Conservation (phyloP, 2,113 vertebrate species). For the Nannospalax galili region DNA sequence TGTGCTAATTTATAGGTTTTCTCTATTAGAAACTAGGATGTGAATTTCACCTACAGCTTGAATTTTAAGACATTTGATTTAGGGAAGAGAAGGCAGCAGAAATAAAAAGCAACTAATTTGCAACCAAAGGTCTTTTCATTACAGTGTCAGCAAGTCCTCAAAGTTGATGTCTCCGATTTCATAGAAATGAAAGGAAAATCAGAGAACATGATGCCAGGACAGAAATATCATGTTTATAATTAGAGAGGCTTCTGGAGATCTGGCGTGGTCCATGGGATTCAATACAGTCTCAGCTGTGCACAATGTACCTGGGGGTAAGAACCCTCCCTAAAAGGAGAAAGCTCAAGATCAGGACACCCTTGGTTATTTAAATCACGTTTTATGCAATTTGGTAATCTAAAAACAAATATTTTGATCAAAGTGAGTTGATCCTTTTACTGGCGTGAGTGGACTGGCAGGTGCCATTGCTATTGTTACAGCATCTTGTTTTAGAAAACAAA, state of each 20-base stretch:
- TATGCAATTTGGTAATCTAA: neutral
- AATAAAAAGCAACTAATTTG: slow-evolving; percentile 30
- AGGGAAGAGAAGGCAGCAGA: slow-evolving; percentile 29
- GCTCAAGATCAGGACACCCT: neutral
- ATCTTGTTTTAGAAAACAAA: slow-evolving; percentile 37
- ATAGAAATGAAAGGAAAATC: slow-evolving; percentile 49
- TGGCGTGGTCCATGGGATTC: neutral
- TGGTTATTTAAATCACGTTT: slow-evolving; percentile 16
- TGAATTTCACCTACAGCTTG: slow-evolving; percentile 56
- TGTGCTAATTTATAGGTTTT: slow-evolving; percentile 60
- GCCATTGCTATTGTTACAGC: neutral
- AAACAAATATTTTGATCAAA: slow-evolving; percentile 56
- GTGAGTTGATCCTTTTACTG: neutral
- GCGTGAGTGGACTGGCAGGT: neutral
- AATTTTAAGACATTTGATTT: slow-evolving; percentile 1
- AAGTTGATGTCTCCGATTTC: slow-evolving; percentile 56
- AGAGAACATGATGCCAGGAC: neutral
- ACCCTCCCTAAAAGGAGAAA: neutral
- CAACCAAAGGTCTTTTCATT: slow-evolving; percentile 55
- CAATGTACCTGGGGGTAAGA: neutral
- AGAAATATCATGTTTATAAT: slow-evolving; percentile 61
- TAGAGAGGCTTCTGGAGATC: slow-evolving; percentile 45
- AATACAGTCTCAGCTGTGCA: neutral
- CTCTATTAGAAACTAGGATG: slow-evolving; percentile 44
- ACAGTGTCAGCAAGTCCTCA: slow-evolving; percentile 49